Conservation (phyloP, 2,888 invertebrate species). For the Yponomeuta evonymella region DNA sequence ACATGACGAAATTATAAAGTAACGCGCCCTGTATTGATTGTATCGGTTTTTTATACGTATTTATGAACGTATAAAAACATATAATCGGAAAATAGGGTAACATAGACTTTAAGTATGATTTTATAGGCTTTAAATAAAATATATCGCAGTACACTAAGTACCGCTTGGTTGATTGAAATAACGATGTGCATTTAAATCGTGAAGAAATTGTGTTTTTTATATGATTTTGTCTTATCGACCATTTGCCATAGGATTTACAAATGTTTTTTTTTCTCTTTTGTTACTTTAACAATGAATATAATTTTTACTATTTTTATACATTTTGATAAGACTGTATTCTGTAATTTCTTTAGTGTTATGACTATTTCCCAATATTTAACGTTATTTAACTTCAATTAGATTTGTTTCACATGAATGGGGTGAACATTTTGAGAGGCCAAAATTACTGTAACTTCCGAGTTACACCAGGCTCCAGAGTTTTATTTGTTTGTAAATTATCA, state of each 20-base stretch:
- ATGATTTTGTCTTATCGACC: constrained; percentile 24
- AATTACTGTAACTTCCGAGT: not conserved
- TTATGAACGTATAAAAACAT: constrained; percentile 49
- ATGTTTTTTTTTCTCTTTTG: not conserved
- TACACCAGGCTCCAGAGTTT: not conserved
- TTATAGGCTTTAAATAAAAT: constrained; percentile 61
- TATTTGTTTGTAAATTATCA: too few relatives aligned
- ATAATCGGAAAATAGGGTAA: constrained; percentile 69
- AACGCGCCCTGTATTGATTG: constrained; percentile 54
- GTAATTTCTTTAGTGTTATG: not conserved
- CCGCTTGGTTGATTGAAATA: constrained; percentile 33
- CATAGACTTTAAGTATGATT: constrained; percentile 39
- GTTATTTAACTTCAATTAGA: not conserved
- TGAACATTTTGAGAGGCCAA: constrained; percentile 5
- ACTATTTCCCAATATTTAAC: too few relatives aligned
- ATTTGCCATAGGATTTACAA: not conserved
- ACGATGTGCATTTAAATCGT: constrained; percentile 55
- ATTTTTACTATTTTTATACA: constrained; percentile 10
- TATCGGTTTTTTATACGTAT: constrained; percentile 50
- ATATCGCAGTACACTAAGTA: constrained; percentile 46
- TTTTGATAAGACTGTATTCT: constrained; percentile 15
- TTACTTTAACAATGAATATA: not conserved
- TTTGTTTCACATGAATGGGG: not conserved
- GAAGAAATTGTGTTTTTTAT: constrained; percentile 32
- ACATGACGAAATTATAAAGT: not conserved